Conservation (phyloP, 2,113 vertebrate genomes). For the Channa argus region DNA sequence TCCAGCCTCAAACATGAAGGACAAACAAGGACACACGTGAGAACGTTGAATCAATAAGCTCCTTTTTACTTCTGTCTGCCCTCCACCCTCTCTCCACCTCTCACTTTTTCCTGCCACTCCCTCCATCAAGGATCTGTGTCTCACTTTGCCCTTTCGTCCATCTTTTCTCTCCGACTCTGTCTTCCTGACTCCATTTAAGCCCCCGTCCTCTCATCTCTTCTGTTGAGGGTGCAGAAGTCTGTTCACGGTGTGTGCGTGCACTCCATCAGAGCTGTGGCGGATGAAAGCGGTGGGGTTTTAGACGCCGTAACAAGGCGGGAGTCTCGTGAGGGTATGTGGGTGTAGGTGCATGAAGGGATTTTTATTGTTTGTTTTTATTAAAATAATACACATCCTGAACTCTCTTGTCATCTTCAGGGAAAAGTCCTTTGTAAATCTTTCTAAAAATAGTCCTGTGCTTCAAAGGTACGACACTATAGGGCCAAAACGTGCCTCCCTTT, state of each 20-base stretch:
- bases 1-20: constrained; percentile 10
- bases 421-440: too few relatives aligned
- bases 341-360: constrained; percentile 21
- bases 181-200: constrained; percentile 45
- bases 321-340: background rate
- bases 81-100: constrained; percentile 12
- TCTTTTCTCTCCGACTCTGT: constrained; percentile 38
- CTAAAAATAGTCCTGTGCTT: too few relatives aligned
- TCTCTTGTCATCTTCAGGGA: background rate
- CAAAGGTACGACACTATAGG: too few relatives aligned
- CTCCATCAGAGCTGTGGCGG: constrained; percentile 17
- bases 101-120: constrained; percentile 1
- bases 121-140: constrained; percentile 45
- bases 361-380: background rate
- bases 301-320: constrained; percentile 16
- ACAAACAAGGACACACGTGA: constrained; percentile 24
- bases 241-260: constrained; percentile 19
- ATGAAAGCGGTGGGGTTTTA: constrained; percentile 54
- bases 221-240: constrained; percentile 33
- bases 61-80: constrained; percentile 20
- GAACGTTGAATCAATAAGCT: constrained; percentile 56
- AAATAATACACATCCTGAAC: too few relatives aligned
- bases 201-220: constrained; percentile 38
- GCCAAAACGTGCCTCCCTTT: too few relatives aligned
- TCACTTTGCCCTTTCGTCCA: constrained; percentile 40